Evolutionary conservation across 2,797 vertebrate species (phyloP).

Genomic region (Phoebastria nigripes): DNA sequence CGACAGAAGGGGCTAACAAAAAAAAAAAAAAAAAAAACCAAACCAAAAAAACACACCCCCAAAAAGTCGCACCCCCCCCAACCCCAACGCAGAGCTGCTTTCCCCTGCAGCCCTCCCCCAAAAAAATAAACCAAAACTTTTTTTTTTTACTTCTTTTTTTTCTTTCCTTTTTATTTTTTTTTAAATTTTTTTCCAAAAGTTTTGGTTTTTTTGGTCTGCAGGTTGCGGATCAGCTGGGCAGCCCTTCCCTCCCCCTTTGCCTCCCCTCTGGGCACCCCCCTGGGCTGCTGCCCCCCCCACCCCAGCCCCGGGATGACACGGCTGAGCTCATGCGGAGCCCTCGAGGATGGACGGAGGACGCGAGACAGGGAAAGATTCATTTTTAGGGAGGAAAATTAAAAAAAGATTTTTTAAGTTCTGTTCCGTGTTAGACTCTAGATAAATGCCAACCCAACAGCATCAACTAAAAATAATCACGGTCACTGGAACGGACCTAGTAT

Average conservation of each 20-base stretch:
- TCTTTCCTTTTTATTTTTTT: not conserved
- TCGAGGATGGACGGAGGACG: not conserved
- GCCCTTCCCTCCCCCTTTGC: not conserved
- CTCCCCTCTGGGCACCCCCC: not conserved
- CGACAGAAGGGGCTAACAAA: not conserved
- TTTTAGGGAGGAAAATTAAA: not conserved
- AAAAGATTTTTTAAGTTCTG: not conserved
- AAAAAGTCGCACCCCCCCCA: not conserved
- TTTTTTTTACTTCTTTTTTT: not conserved
- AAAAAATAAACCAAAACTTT: not conserved
- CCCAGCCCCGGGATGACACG: not conserved
- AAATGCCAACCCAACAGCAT: slow-evolving; percentile 78
- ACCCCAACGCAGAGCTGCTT: slow-evolving; percentile 56
- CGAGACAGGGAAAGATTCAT: not conserved
- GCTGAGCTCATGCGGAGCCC: not conserved
- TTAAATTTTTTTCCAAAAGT: not conserved
- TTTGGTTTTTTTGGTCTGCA: slow-evolving; percentile 14
- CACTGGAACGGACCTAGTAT: slow-evolving; percentile 92
- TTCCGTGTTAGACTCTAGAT: slow-evolving; percentile 52
- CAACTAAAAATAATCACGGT: slow-evolving; percentile 81
- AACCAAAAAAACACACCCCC: not conserved
- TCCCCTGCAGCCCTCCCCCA: not conserved
- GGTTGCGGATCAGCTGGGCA: not conserved
- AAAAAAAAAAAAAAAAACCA: not conserved
- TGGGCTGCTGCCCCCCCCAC: not conserved